Percentiles rank a stretch among this genome's conserved stretches.
Conservation (phyloP, 2,113 vertebrate species). For the Archilochus colubris region DNA sequence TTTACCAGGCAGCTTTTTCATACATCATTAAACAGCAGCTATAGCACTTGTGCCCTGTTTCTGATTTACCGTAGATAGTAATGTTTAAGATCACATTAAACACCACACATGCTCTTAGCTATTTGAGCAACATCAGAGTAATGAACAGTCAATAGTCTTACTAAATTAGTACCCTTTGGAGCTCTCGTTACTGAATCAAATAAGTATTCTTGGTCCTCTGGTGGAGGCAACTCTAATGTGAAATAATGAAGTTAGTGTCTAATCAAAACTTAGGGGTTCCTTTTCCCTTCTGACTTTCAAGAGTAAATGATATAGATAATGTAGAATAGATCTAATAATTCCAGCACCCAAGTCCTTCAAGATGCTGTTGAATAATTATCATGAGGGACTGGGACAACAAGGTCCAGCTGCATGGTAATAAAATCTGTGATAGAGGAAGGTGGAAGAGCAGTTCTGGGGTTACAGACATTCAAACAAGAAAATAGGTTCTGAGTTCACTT, state of each 20-base stretch:
- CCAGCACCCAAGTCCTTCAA: slow-evolving; percentile 17
- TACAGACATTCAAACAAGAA: neutral
- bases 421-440: neutral
- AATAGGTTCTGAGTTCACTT: neutral
- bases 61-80: slow-evolving; percentile 81
- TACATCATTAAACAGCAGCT: slow-evolving; percentile 89
- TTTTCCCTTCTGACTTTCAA: slow-evolving; percentile 53
- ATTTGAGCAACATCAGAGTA: slow-evolving; percentile 74
- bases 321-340: slow-evolving; percentile 22
- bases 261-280: slow-evolving; percentile 62
- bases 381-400: neutral
- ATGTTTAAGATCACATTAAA: slow-evolving; percentile 80
- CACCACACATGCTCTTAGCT: slow-evolving; percentile 72
- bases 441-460: neutral
- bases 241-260: slow-evolving; percentile 66
- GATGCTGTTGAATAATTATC: neutral
- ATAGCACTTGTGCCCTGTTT: slow-evolving; percentile 66
- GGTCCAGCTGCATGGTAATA: neutral
- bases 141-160: slow-evolving; percentile 76
- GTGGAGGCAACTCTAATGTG: slow-evolving; percentile 43
- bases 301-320: slow-evolving; percentile 32
- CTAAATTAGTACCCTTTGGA: slow-evolving; percentile 71
- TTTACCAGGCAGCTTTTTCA: slow-evolving; percentile 86
- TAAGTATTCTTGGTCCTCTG: slow-evolving; percentile 66
- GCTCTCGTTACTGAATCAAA: slow-evolving; percentile 66